Conservation (phyloP, 1,140 invertebrate species). For the Drosophila watanabei region DNA sequence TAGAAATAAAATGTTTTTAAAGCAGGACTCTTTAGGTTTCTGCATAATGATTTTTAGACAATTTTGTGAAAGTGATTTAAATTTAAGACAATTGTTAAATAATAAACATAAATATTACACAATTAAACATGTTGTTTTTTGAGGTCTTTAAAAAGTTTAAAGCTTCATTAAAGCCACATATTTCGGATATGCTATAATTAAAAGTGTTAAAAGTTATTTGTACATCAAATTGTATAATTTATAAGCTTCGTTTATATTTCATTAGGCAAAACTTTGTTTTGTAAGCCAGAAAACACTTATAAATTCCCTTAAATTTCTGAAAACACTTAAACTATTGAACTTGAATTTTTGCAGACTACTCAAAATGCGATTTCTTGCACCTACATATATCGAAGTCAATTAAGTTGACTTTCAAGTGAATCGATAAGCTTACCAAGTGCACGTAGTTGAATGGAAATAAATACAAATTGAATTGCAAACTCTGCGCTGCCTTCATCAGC, state of each 20-base stretch:
- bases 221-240: no score
- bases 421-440: conserved; percentile 22
- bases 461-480: conserved; percentile 44
- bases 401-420: conserved; percentile 7
- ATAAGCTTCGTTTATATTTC: no score
- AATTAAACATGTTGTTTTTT: not conserved
- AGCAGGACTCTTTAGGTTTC: not conserved
- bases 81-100: no score
- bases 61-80: no score
- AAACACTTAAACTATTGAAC: conserved; percentile 8
- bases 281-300: not conserved
- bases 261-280: not conserved
- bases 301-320: not conserved
- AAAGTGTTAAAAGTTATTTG: not conserved
- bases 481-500: conserved; percentile 33
- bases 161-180: no score
- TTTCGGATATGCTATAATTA: not conserved
- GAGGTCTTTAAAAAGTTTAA: not conserved
- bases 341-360: not conserved
- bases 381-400: conserved; percentile 6
- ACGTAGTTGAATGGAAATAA: conserved; percentile 46
- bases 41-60: no score
- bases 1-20: not conserved
- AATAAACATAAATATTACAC: not conserved
- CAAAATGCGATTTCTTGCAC: conserved; percentile 1